Evolutionary conservation across 2,797 vertebrate species (phyloP).

Genomic region (Cottoperca gobio): DNA sequence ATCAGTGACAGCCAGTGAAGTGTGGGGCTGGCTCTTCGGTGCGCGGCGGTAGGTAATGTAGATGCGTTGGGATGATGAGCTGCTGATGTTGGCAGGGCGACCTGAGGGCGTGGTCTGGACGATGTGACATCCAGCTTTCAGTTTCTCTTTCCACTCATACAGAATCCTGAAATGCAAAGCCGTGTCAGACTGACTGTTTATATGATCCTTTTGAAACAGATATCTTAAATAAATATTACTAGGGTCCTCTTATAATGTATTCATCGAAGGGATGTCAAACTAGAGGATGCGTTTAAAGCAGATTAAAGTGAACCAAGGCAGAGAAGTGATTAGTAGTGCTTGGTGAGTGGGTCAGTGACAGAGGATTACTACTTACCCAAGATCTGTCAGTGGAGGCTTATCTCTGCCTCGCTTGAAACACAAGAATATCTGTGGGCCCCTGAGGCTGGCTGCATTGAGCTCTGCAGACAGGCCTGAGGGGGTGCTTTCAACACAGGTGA

Average conservation of each 20-base stretch:
- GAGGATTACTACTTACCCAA: slow-evolving; percentile 91
- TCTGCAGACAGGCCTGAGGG: slow-evolving; percentile 95
- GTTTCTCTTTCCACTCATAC: slow-evolving; percentile 97
- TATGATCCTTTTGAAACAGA: slow-evolving; percentile 1
- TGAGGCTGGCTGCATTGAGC: slow-evolving; percentile 95
- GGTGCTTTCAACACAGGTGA: slow-evolving; percentile 92
- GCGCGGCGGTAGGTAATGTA: slow-evolving; percentile 97
- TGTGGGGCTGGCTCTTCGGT: slow-evolving; percentile 91
- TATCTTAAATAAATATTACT: not conserved
- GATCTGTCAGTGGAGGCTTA: slow-evolving; percentile 97
- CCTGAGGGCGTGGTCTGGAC: slow-evolving; percentile 95
- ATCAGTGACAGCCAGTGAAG: slow-evolving; percentile 95
- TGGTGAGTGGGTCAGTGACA: slow-evolving; percentile 65
- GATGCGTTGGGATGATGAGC: slow-evolving; percentile 93
- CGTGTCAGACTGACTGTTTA: not conserved
- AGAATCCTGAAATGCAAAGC: slow-evolving; percentile 86
- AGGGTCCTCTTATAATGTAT: slow-evolving; percentile 16
- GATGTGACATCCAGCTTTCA: slow-evolving; percentile 96
- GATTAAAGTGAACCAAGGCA: slow-evolving; percentile 65
- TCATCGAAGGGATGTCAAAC: slow-evolving; percentile 24
- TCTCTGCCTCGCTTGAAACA: slow-evolving; percentile 97
- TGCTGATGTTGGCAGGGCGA: slow-evolving; percentile 94
- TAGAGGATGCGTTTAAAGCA: slow-evolving; percentile 55
- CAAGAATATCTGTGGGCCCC: slow-evolving; percentile 95
- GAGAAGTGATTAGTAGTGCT: slow-evolving; percentile 69